Conservation (phyloP, 2,113 vertebrate genomes). For the Oryzias curvinotus region DNA sequence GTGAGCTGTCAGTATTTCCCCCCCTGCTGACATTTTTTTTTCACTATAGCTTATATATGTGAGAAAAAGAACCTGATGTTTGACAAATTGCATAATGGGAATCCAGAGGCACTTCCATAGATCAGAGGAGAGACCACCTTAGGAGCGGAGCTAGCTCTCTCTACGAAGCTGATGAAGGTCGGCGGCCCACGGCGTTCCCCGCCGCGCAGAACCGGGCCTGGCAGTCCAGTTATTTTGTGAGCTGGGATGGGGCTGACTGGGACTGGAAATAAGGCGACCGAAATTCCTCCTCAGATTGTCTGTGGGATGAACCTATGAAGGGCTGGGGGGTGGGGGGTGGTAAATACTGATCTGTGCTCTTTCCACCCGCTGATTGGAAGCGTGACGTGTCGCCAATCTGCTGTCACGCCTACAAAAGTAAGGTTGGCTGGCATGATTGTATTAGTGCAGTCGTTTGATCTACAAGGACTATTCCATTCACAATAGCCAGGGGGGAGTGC, state of each 20-base stretch:
- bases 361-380: conserved; percentile 16
- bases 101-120: conserved; percentile 86
- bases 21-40: conserved; percentile 69
- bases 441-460: conserved; percentile 70
- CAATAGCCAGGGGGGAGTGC: conserved; percentile 45
- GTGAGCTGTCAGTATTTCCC: conserved; percentile 68
- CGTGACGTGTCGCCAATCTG: conserved; percentile 31
- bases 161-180: conserved; percentile 65
- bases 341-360: conserved; percentile 45
- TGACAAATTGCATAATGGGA: conserved; percentile 86
- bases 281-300: conserved; percentile 76
- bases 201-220: conserved; percentile 76
- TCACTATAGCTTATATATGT: conserved; percentile 82
- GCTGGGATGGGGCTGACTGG: conserved; percentile 49
- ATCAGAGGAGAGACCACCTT: conserved; percentile 78
- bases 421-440: conserved; percentile 67
- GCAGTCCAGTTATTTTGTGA: conserved; percentile 87
- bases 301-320: conserved; percentile 49
- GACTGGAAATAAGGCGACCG: conserved; percentile 43
- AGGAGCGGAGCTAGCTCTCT: conserved; percentile 64
- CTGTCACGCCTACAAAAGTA: conserved; percentile 10
- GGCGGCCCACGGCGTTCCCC: conserved; percentile 63
- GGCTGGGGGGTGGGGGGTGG: conserved; percentile 3
- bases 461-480: conserved; percentile 59
- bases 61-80: conserved; percentile 82